Evolutionary conservation across 2,888 invertebrate species (phyloP).

Genomic region (Neria commutata): DNA sequence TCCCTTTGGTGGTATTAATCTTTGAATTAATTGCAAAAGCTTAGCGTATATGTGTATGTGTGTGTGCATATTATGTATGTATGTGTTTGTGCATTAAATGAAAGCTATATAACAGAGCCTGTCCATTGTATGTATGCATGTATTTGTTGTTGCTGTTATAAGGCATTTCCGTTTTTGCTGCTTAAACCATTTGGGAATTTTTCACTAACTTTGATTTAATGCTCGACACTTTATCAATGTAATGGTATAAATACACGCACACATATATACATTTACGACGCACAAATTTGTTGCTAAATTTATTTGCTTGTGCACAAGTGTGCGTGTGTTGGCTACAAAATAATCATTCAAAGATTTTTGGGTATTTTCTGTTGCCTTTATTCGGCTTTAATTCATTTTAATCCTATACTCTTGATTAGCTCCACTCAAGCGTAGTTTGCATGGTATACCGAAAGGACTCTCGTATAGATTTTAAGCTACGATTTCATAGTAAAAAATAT

Average conservation of each 20-base stretch:
- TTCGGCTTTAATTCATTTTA: slow-evolving; percentile 24
- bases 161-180: slow-evolving; percentile 28
- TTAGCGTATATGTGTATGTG: slow-evolving; percentile 37
- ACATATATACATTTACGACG: too few species aligned
- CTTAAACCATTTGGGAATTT: slow-evolving; percentile 24
- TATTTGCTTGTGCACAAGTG: slow-evolving; percentile 9
- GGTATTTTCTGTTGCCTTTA: slow-evolving; percentile 2
- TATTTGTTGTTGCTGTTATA: slow-evolving; percentile 29
- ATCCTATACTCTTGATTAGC: not conserved
- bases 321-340: slow-evolving; percentile 23
- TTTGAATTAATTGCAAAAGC: slow-evolving; percentile 55
- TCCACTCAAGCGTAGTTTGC: not conserved
- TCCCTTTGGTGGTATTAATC: slow-evolving; percentile 56
- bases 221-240: slow-evolving; percentile 52
- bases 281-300: too few species aligned
- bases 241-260: slow-evolving; percentile 44
- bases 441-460: too few species aligned
- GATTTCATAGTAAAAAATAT: too few species aligned
- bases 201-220: slow-evolving; percentile 56
- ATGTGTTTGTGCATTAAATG: not conserved
- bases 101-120: not conserved
- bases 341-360: slow-evolving; percentile 25
- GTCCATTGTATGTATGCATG: not conserved
- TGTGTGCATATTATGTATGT: not conserved
- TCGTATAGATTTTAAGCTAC: too few species aligned